Evolutionary conservation across 2,888 invertebrate genomes (phyloP), one percentile per base, ranked within the genome.

Genomic region (Habroteleia sp.): DNA sequence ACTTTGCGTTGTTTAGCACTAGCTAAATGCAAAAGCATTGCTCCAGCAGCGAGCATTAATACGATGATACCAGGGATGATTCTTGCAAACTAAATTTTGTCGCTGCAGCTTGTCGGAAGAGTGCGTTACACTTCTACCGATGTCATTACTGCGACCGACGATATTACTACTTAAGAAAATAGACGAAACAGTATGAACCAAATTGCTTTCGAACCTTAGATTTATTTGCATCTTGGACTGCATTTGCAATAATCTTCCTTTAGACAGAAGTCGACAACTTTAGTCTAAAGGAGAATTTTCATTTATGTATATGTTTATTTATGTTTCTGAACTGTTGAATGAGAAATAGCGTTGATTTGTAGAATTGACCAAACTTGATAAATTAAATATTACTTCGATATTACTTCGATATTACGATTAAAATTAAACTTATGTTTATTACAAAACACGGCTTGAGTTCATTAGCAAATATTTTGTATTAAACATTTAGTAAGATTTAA

Each of bases 181-280:
- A 81, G 84, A 85, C 83, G 84, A 83, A 82, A 80, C 82, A 80
- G 75, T 77, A 78, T 78, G 77, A 78, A 74, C 79, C 81, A 85
- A 85, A 86, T 86, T 85, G 85, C 83, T 84, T 84, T 84, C 82
- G 80, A 80, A 80, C 46, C 76, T 62, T 29, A 35, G 65, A 62
- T 83, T 79, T 85, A 83, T 82, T 84, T 85, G 81, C 82, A 81
- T 82, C 77, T 78, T 74, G 65, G 71, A 76, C 69, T 79, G 37
- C 42, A 50, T 68, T 74, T 68, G 48, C 74, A 74, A 68, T 58
- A 62, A 56, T 33, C 41, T 50, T 25, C 35, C 20, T 33, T 16
- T 8, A 23, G 37, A 37, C 10, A 25, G 31, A 44, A 44, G 13
- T 65, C 17, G 27, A 27, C 65, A 37, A 35, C 27, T n/a, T n/a